Base-by-base conservation (phyloP, 2,797 vertebrate species). In the Darevskia nairensis region DNA sequence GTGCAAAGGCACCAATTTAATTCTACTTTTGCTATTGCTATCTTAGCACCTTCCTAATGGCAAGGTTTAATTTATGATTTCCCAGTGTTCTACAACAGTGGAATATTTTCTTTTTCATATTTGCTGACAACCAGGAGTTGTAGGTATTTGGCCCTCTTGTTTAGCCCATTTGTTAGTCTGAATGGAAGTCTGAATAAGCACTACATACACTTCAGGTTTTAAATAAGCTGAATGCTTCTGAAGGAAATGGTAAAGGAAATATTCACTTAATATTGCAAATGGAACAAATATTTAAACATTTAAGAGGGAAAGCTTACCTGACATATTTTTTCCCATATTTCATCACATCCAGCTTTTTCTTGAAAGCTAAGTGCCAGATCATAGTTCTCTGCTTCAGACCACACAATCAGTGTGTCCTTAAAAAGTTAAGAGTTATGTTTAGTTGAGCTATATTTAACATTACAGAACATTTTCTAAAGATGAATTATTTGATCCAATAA, bases 321-420 rank as follows among this genome's bases (percentile, higher is more conserved):
- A 96, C 99, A 99, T 97, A 99, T 99, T 98, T 99, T 99, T 97
- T 99, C 99, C 99, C 99, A 99, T 96, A 99, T 99, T 96, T 99
- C 99, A 98, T 99, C 99, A 95, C 99, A 99, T 86, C 99, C 99
- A 89, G 98, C 99, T 95, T 99, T 99, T 97, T 99, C 99, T 97
- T 99, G 99, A 97, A 99, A 99, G 96, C 99, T 99, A 94, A 99
- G 98, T 85, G 99, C 99, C 96, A 99, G 97, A 95, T 99, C 99
- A 97, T 99, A 99, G 96, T 99, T 99, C 96, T 99, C 99, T 86
- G 98, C 99, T 96, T 99, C 99, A 81, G 99, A 99, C 99, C 99
- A 99, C 75, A 99, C 99, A 96, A 99, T 99, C 96, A 99, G 97
- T n/a, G 99, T 99, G 94, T 99, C 99, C 99, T 99, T 95, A 90